phyloP scores from a whole-genome alignment of 2,113 vertebrate species.

The Alouatta palliata region DNA sequence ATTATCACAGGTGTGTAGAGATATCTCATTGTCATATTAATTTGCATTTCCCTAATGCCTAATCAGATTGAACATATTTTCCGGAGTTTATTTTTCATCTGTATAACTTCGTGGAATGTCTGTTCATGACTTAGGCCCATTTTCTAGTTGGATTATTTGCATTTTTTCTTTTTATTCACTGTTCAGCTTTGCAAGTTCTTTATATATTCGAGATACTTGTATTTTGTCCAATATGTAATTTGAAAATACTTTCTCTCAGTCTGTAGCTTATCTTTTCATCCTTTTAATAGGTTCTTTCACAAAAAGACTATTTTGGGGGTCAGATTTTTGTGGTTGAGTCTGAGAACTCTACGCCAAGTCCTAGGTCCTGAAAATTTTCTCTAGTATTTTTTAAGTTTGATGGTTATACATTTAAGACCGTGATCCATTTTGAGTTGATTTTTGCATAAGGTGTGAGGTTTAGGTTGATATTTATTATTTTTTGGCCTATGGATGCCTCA shows the following conservation, averaged over 20 bases:
- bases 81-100: background rate
- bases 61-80: background rate
- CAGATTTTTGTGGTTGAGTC: background rate
- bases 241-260: background rate
- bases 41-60: background rate
- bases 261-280: background rate
- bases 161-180: background rate
- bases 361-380: background rate
- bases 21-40: background rate
- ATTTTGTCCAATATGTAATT: background rate
- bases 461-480: background rate
- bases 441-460: background rate
- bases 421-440: background rate
- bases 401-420: background rate
- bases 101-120: background rate
- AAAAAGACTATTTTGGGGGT: background rate
- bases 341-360: background rate
- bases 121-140: background rate
- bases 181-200: background rate
- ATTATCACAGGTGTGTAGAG: background rate
- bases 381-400: background rate
- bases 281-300: background rate
- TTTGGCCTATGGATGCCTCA: background rate
- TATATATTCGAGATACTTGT: background rate
- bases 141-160: background rate